A percentile compares a stretch with the other conserved stretches of the same genome.
These are phyloP conservation scores for Loripinus fragilis DNA, from an alignment of 2,888 invertebrate species.

Conservation along the genomic window DNA sequence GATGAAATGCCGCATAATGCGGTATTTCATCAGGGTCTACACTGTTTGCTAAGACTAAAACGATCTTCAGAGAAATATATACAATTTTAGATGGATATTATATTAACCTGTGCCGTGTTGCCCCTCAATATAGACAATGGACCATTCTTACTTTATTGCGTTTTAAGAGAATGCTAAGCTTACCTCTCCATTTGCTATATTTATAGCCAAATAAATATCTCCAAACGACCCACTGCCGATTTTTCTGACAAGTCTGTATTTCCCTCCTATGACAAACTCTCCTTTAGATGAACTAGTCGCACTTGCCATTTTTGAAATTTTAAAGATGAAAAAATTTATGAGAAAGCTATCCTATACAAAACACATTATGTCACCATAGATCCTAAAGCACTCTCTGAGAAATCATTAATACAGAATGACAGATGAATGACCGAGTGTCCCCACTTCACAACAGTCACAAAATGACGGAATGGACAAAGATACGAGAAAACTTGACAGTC, in stretches of 20 bases:
- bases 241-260: slow-evolving; percentile 82
- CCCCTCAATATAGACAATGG: too few relatives aligned
- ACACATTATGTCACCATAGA: background rate
- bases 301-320: slow-evolving; percentile 63
- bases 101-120: too few relatives aligned
- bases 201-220: slow-evolving; percentile 83
- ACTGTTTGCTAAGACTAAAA: too few relatives aligned
- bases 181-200: slow-evolving; percentile 82
- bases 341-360: background rate
- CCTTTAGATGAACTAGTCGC: slow-evolving; percentile 74
- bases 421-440: slow-evolving; percentile 2
- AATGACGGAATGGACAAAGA: background rate
- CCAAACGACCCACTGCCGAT: slow-evolving; percentile 83
- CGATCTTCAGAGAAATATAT: too few relatives aligned
- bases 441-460: background rate
- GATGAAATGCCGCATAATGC: too few relatives aligned
- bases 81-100: too few relatives aligned
- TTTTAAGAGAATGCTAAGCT: slow-evolving; percentile 21
- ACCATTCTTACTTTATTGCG: too few relatives aligned
- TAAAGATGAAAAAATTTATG: background rate
- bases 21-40: too few relatives aligned
- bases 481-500: slow-evolving; percentile 13
- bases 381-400: background rate
- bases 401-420: background rate
- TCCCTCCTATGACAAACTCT: slow-evolving; percentile 81